These are phyloP conservation scores for Ictalurus punctatus DNA, from an alignment of 2,113 vertebrate genomes.

Conservation along the genomic window DNA sequence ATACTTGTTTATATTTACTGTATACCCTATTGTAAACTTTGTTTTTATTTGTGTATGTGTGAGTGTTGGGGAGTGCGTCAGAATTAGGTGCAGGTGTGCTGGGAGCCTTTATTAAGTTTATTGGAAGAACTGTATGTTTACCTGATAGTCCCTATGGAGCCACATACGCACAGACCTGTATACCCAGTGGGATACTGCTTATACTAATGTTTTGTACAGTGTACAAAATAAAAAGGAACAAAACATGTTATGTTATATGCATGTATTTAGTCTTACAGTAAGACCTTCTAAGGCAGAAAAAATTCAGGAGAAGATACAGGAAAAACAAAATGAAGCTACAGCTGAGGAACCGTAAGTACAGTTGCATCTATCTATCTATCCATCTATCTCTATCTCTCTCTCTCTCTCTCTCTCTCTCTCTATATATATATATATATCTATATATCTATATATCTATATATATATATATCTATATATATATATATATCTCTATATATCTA, in stretches of 20 bases:
- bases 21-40: background rate
- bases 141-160: slow-evolving; percentile 24
- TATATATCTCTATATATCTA: no score
- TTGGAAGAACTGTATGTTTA: slow-evolving; percentile 9
- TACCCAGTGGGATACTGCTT: slow-evolving; percentile 30
- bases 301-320: slow-evolving; percentile 26
- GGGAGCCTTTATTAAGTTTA: slow-evolving; percentile 40
- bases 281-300: slow-evolving; percentile 48
- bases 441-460: no score
- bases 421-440: no score
- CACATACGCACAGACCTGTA: slow-evolving; percentile 15
- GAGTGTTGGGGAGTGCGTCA: slow-evolving; percentile 2
- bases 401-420: no score
- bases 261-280: slow-evolving; percentile 50
- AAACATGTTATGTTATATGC: slow-evolving; percentile 35
- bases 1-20: background rate
- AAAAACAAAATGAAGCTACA: slow-evolving; percentile 37
- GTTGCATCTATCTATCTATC: no score
- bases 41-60: background rate
- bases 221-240: background rate
- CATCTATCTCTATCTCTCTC: no score
- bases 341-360: slow-evolving; percentile 42
- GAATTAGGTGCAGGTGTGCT: slow-evolving; percentile 47
- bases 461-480: no score
- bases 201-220: slow-evolving; percentile 24